Evolutionary conservation across 2,888 invertebrate genomes (phyloP), one percentile per base, ranked within the genome.

Genomic region (Macaria liturata): DNA sequence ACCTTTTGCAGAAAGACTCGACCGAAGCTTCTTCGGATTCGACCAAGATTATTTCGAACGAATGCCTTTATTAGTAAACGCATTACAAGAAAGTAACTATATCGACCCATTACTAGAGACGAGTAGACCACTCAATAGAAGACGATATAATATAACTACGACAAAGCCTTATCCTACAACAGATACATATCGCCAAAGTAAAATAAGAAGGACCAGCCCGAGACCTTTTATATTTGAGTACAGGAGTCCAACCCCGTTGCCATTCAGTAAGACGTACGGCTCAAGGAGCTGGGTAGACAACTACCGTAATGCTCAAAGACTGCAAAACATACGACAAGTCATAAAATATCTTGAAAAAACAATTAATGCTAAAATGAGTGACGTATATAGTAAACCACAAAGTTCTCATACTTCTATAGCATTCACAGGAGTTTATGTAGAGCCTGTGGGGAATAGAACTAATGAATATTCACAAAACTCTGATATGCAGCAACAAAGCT

Each of bases 191-290:
- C 78, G 65, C 61, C 67, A 72, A 5, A 71, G 59, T 34, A 57
- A 66, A 30, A 72, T 88, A 6, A 78, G 86, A 72, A 86, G 84
- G 74, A 88, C 88, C 0, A 92, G 88, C 61, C 93, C 93, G 0
- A 79, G 88, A 45, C 93, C 93, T 0, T 93, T 93, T 69, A 84
- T 88, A 57, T 88, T 80, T 67, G 87, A 88, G 71, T 84, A 84
- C 61, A 81, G 80, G 71, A 83, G 79, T 66, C 81, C 89, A 4
- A 84, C 86, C 5, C 89, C 91, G 2, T 69, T 83, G 32, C 89
- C 91, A 4, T 91, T 90, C 54, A 81, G 83, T 48, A 89, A 85
- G 69, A 78, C 78, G 2, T 83, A 80, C 54, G 78, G 79, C 9
- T 87, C 91, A n/a, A 83, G 78, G 64, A 83, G 71, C 54, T 91